Evolutionary conservation across 2,113 vertebrate genomes (phyloP), one percentile per base, ranked within the genome.

Genomic region (Nothocercus nigrocapillus): DNA sequence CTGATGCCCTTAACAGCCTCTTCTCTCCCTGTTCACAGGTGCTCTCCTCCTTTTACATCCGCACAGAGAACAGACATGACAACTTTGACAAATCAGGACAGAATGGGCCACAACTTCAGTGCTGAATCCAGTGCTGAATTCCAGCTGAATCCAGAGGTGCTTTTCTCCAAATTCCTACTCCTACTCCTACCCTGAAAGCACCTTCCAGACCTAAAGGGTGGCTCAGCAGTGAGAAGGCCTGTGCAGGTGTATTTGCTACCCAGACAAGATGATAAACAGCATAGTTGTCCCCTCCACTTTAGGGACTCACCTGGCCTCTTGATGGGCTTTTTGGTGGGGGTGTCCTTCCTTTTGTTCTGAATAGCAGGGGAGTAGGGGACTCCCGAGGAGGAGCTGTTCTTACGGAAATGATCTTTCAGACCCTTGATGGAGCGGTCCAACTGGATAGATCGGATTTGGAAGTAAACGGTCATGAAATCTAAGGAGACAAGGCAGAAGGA

Each of bases 391-490:
- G 99, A 98, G 47, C 98, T 99, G 98, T 97, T 99, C 98, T 99
- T 99, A 27, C 99, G 98, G 96, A 99, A 99, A 79, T 99, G 99
- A 16, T 99, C 99, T 94, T 99, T 99, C 89, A 99, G 97, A 7
- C 99, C 99, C 96, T 98, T 99, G 96, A 99, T 98, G 95, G 99
- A 99, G 72, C 99, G 99, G 84, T 99, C 99, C 4, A 99, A 97
- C 97, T 99, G 99, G 89, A 98, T 99, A 47, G 99, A 99, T 42
- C 99, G 97, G 92, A 99, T 99, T 97, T 99, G 99, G 97, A 98
- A 99, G 98, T 99, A 99, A 61, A 99, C 99, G 36, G 99, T 99
- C 99, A 99, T 99, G 97, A 99, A 99, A 94, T 99, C 99, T 99
- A 98, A 16, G 78, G 89, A 76, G 82, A 90, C 8, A 66, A 97